Evolutionary conservation across 2,888 invertebrate genomes (phyloP), one percentile per base, ranked within the genome.

Genomic region (Dolichomitus sp.): DNA sequence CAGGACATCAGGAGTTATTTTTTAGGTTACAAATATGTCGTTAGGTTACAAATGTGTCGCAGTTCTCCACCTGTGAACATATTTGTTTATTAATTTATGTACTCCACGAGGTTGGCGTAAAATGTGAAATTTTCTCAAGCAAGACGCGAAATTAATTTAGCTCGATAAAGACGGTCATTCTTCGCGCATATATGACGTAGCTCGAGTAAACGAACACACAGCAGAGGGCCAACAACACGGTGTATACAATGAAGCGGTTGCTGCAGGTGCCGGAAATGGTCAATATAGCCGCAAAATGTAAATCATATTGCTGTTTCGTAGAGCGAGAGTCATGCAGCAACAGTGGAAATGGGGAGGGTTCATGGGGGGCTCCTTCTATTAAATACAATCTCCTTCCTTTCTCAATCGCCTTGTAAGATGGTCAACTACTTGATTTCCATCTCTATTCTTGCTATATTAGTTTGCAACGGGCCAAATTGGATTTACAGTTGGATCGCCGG

Each of bases 271-370:
- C 91, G 88, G 88, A 91, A 93, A 93, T 93, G 93, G 93, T 93
- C 93, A 92, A 93, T 93, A 93, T 93, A 91, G 89, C 90, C 89
- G 86, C 89, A 93, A 93, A 93, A 93, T 93, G 93, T 93, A 93
- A 93, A 93, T 93, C 93, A 92, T 91, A 93, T 93, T 92, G 92
- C 91, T 89, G 88, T 89, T 90, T 89, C 54, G 70, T 45, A 52
- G 52, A 72, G 82, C 57, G 72, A 61, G 70, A 59, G 57, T 74
- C 30, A 54, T 63, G 69, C 54, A 59, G 45, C 42, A 69, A 52
- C 42, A 74, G 63, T 57, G 66, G 30, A 50, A 72, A 69, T 50
- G 69, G 65, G 72, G 17, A 77, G 50, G 73, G 72, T 83, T 75
- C 68, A 73, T 73, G 59, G 82, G 70, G 76, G 61, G 72, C 4